Evolutionary conservation across 2,113 vertebrate species (phyloP).

Genomic region (Etia nguti): DNA sequence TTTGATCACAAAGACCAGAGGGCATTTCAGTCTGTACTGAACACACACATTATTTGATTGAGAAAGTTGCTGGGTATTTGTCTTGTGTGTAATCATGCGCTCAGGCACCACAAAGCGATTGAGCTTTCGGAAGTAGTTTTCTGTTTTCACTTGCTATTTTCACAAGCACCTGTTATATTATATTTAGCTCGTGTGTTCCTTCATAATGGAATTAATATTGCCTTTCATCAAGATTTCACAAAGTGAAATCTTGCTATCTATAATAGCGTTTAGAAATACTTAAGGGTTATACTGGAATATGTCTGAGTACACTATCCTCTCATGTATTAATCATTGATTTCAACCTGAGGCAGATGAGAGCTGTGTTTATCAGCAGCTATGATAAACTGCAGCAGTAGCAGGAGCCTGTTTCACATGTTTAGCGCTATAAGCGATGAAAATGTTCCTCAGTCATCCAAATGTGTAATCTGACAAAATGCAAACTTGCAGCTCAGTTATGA

Average conservation of each 20-base stretch:
- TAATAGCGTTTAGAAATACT: background rate
- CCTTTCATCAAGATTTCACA: background rate
- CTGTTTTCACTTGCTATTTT: background rate
- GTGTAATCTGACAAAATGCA: background rate
- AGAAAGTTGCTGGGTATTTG: background rate
- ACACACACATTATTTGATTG: background rate
- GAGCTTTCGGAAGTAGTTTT: background rate
- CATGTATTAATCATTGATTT: constrained; percentile 6
- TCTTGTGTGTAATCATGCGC: background rate
- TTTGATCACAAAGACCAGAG: background rate
- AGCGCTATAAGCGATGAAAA: background rate
- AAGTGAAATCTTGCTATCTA: background rate
- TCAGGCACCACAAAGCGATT: background rate
- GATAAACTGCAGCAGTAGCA: background rate
- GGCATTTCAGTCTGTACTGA: background rate
- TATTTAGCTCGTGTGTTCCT: background rate
- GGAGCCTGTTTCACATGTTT: background rate
- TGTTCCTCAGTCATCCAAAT: background rate
- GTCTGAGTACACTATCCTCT: background rate
- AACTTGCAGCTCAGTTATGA: background rate
- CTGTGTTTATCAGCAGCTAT: background rate
- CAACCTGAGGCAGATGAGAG: background rate
- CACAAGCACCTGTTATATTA: background rate
- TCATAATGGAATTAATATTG: background rate
- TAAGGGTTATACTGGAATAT: background rate